Base-by-base conservation (phyloP, 2,888 invertebrate species). In the Ochropleura plecta region DNA sequence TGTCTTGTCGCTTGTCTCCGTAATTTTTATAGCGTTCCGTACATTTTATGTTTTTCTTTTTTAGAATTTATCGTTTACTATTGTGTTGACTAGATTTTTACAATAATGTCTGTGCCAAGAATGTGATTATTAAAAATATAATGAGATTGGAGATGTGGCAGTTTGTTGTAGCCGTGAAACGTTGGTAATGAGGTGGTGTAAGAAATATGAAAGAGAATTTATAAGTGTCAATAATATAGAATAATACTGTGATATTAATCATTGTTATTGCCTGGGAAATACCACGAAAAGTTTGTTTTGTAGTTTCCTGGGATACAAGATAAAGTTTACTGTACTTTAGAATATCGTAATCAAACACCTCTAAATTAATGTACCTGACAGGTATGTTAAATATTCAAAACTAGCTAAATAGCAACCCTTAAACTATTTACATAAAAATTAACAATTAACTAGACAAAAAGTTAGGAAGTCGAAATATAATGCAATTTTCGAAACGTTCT, bases 41-140 rank as follows among this genome's bases (percentile, higher is more conserved):
- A 76, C 59, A 75, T 84, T 88, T 84, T 83, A 86, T 82, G 79
- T 80, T 70, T 76, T 76, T 78, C 68, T 79, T 73, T 83, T 78
- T 72, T 60, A 75, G 76, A 87, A 86, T 86, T 84, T 87, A 87
- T 87, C 71, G 70, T 64, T 62, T 63, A 83, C 82, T 87, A 87
- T 86, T 86, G 86, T 87, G 86, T 86, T 85, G 82, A 85, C 73
- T 77, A 75, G 73, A 73, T 76, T 73, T 85, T 85, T 78, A 51
- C 67, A 66, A 72, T 83, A 71, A 65, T 64, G 73, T 76, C 48
- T 71, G 77, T 87, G 86, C 85, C 87, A 86, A 86, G 86, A 86
- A 87, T 83, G 79, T 77, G 85, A 87, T 87, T 86, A 87, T 86
- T 87, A 86, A 83, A 82, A 84, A 83, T 83, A 85, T 85, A 83